Evolutionary conservation across 2,797 vertebrate species (phyloP).

Genomic region (Coendou prehensilis): DNA sequence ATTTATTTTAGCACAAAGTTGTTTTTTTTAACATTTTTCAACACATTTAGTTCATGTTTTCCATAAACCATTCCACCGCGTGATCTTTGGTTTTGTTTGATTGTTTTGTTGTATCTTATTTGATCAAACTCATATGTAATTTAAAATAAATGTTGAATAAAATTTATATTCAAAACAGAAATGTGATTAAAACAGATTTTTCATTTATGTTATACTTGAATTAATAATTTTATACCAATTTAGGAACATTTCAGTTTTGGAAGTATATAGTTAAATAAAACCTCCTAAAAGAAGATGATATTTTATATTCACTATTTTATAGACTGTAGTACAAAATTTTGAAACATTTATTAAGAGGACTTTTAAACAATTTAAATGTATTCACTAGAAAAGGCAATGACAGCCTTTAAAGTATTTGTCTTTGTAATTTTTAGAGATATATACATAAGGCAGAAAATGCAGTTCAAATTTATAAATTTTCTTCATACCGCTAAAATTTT

Average conservation of each 20-base stretch:
- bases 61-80: neutral
- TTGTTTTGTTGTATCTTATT: neutral
- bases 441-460: neutral
- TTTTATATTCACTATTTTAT: neutral
- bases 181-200: neutral
- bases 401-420: neutral
- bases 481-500: neutral
- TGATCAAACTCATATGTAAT: neutral
- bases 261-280: neutral
- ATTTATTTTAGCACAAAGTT: neutral
- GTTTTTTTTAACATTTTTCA: neutral
- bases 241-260: neutral
- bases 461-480: neutral
- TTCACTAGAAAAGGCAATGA: neutral
- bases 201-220: neutral
- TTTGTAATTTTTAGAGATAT: neutral
- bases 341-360: neutral
- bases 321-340: neutral
- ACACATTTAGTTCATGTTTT: neutral
- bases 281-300: neutral
- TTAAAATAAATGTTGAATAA: neutral
- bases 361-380: neutral
- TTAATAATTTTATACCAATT: neutral
- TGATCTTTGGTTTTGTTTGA: neutral
- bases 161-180: neutral